phyloP scores from a whole-genome alignment of 2,797 vertebrate genomes.

The Corythornis leucogaster region DNA sequence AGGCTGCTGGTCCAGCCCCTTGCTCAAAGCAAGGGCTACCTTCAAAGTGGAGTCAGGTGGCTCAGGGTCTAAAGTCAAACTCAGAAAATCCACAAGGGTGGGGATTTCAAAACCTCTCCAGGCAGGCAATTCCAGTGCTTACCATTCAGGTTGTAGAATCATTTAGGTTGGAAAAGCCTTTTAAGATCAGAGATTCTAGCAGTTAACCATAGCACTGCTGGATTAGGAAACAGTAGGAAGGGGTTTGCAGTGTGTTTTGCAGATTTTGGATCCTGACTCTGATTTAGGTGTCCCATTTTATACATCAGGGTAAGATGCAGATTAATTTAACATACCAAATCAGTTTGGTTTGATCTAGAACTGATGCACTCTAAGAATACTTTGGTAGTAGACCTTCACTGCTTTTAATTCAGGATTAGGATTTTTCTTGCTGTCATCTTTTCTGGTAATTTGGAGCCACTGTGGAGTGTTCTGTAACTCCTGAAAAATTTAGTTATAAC shows the following conservation, averaged over 20 bases:
- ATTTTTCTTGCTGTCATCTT: neutral
- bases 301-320: neutral
- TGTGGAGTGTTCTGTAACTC: neutral
- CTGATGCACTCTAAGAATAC: neutral
- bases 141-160: neutral
- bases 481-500: neutral
- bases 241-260: neutral
- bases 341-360: neutral
- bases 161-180: neutral
- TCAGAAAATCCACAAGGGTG: slow-evolving; percentile 1
- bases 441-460: neutral
- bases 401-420: neutral
- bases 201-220: neutral
- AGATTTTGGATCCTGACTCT: neutral
- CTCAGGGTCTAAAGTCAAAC: neutral
- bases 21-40: neutral
- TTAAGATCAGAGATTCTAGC: neutral
- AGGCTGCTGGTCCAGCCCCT: neutral
- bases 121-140: neutral
- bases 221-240: neutral
- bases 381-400: neutral
- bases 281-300: neutral
- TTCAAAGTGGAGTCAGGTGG: neutral
- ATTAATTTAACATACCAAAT: neutral
- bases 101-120: neutral